Evolutionary conservation across 92 coral and sea anemone species (phyloP).

Genomic region (Metridium senile): DNA sequence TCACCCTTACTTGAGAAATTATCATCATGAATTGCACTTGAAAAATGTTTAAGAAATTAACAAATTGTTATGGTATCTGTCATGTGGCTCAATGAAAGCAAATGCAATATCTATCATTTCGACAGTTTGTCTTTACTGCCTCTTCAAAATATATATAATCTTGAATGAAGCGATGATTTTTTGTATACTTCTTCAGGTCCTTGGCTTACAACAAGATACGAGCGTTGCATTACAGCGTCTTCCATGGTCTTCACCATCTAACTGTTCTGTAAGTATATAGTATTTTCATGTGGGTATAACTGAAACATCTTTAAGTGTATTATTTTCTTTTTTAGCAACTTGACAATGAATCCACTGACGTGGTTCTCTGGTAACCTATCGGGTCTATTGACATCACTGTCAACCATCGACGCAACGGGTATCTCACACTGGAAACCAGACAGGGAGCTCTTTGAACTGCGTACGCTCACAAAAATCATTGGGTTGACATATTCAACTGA

Average conservation of each 20-base stretch:
- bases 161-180: too few relatives aligned
- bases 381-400: conserved; percentile 12
- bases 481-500: conserved; percentile 37
- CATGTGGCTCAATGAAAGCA: too few relatives aligned
- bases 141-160: too few relatives aligned
- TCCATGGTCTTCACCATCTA: background rate
- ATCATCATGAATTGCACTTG: too few relatives aligned
- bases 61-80: too few relatives aligned
- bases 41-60: too few relatives aligned
- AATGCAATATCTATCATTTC: too few relatives aligned
- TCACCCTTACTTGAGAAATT: too few relatives aligned
- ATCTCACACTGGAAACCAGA: conserved; percentile 41
- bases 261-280: background rate
- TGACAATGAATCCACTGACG: background rate
- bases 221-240: background rate
- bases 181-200: background rate
- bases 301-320: background rate
- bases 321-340: background rate
- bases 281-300: background rate
- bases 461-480: conserved; percentile 34
- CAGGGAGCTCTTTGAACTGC: conserved; percentile 27
- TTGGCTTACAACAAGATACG: conserved; percentile 1
- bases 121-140: too few relatives aligned
- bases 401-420: conserved; percentile 24
- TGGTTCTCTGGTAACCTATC: conserved; percentile 21